Base-by-base conservation (phyloP, 2,113 vertebrate species). In the Hydropotes inermis region DNA sequence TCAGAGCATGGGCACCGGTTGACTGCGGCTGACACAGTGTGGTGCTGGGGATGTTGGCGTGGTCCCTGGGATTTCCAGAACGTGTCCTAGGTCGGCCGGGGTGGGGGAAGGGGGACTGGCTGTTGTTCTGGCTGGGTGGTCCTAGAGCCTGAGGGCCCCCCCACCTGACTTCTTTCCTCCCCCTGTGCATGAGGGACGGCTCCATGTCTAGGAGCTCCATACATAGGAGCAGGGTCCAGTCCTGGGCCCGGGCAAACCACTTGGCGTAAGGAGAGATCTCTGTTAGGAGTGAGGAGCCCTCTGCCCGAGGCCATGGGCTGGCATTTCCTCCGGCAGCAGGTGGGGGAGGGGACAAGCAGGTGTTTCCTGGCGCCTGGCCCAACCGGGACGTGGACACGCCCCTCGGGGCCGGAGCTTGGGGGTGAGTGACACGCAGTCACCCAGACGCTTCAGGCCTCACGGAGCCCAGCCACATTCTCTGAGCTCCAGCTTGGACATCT, bases 321-420 rank as follows among this genome's bases (percentile, higher is more conserved):
- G 91, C 95, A 95, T 96, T 96, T 97, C 89, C 61, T 96, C 39
- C 54, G 30, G 83, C 87, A 57, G n/a, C 1, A 3, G 55, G 36
- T 43, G 25, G 78, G 89, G 61, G 52, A 89, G 33, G 97, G 83
- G 83, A 52, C 36, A n/a, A 97, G 74, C 97, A 97, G 92, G 92
- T 98, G 55, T 74, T 81, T 60, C 47, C 82, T 91, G 95, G 89
- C 52, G 1, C 33, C 47, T 1, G 8, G 91, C 87, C 54, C 6
- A 1, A 50, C 76, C 61, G 50, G 89, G 95, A 78, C 91, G 17
- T 91, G 70, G 79, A 91, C 64, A 70, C 0, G 4, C 36, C 55
- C 84, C 82, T 87, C 83, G 82, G 58, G 96, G 58, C 81, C 0
- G 14, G 88, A 88, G 85, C 82, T 78, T 54, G 57, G 85, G 47